Base-by-base conservation (phyloP, 92 coral and sea anemone genomes). In the Parazoanthus atlanticus region DNA sequence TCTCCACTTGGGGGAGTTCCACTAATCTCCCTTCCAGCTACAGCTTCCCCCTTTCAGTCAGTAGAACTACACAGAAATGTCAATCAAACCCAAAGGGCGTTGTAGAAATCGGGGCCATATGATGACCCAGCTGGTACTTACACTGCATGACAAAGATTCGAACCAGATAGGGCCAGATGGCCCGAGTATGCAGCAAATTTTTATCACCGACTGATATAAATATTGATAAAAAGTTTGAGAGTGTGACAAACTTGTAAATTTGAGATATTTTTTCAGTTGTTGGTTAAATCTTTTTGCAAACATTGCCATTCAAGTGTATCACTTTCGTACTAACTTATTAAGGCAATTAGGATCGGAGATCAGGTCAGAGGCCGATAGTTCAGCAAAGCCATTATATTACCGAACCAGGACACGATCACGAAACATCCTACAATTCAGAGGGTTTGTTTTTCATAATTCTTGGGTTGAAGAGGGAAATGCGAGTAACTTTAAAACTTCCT, bases 281-380 rank as follows among this genome's bases (percentile, higher is more conserved):
- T 72, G 40, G n/a, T 28, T 32, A 72, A 72, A 72, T 9, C 17
- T 29, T 72, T 30, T 72, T 32, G 23, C 38, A 72, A 28, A 72
- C 17, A 30, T 15, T 3, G 75, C 34, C 34, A 9, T 13, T 70
- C 16, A 26, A 23, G 36, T 8, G 32, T 28, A 56, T 56, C 66
- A 72, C 36, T 72, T 31, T 72, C 23, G 9, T 23, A 61, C 76
- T 12, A 72, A 72, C 76, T 12, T 13, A 16, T 30, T 30, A 0
- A 29, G 76, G 21, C 32, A 69, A 69, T 69, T 69, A 69, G 31
- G 30, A n/a, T 10, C 19, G 40, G n/a, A 30, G 76, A 72, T 9
- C 76, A 6, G 80, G 16, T 38, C 80, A 76, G 17, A 76, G 80
- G 80, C 80, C 80, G 33, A 40, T 43, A 40, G 80, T 76, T 41